Evolutionary conservation across 2,888 invertebrate species (phyloP).

Genomic region (Melanargia galathea): DNA sequence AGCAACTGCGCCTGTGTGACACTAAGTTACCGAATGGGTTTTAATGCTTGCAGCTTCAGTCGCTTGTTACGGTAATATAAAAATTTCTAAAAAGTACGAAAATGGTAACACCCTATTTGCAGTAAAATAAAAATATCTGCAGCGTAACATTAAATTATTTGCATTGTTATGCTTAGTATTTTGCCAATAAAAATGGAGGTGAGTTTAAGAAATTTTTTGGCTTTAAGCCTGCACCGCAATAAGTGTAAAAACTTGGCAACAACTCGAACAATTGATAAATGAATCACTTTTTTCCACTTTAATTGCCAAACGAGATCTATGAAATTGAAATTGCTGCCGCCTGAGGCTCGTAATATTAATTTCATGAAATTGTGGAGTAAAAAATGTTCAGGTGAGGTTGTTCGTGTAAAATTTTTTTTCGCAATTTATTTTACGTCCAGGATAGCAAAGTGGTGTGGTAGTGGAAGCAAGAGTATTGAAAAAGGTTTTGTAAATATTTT

Average conservation of each 20-base stretch:
- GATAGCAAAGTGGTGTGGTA: no score
- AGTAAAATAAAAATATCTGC: background rate
- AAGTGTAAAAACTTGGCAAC: conserved; percentile 39
- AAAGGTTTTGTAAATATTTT: no score
- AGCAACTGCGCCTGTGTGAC: no score
- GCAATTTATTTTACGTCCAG: conserved; percentile 4
- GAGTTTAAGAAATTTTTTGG: conserved; percentile 35
- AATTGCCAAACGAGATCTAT: conserved; percentile 25
- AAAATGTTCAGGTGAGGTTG: conserved; percentile 23
- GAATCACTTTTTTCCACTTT: conserved; percentile 29
- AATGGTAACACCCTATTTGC: background rate
- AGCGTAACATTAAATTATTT: background rate
- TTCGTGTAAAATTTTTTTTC: conserved; percentile 14
- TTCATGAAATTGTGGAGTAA: conserved; percentile 19
- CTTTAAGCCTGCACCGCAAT: conserved; percentile 32
- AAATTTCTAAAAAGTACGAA: no score
- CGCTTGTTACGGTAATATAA: no score
- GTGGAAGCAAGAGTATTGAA: background rate
- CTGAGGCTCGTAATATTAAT: conserved; percentile 21
- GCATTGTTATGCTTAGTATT: conserved; percentile 20
- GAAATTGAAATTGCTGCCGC: conserved; percentile 22
- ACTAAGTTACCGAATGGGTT: no score
- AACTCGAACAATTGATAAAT: conserved; percentile 27
- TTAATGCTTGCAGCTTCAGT: no score
- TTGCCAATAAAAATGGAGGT: conserved; percentile 30